Evolutionary conservation across 2,113 vertebrate genomes (phyloP).

Genomic region (Ondatra zibethicus): DNA sequence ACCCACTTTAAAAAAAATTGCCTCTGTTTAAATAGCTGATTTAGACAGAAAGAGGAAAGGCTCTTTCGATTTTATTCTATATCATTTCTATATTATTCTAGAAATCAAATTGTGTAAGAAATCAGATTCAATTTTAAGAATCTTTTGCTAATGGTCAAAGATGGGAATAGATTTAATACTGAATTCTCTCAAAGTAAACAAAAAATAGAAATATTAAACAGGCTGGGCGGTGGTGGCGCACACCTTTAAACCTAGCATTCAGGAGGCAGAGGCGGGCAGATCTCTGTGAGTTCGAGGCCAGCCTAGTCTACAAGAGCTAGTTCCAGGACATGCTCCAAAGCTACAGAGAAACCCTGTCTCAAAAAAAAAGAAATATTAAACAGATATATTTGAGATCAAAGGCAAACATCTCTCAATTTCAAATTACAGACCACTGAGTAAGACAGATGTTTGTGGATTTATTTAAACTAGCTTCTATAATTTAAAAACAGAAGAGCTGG

Average conservation of each 20-base stretch:
- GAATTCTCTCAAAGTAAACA: neutral
- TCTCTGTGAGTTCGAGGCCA: too few relatives aligned
- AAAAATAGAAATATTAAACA: conserved; percentile 9
- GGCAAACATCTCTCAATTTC: neutral
- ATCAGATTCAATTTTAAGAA: neutral
- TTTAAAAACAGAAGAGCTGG: conserved; percentile 46
- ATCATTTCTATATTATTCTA: too few relatives aligned
- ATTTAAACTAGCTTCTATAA: conserved; percentile 14
- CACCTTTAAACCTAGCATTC: too few relatives aligned
- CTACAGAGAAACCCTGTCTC: too few relatives aligned
- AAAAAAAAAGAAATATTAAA: neutral
- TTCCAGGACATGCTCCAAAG: too few relatives aligned
- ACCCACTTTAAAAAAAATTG: neutral
- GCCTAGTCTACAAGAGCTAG: too few relatives aligned
- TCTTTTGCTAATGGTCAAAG: conserved; percentile 8
- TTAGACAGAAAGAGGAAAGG: neutral
- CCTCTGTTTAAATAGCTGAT: neutral
- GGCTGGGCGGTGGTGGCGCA: too few relatives aligned
- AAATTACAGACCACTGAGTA: conserved; percentile 36
- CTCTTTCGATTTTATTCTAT: too few relatives aligned
- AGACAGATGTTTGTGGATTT: conserved; percentile 30
- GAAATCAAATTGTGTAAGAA: neutral
- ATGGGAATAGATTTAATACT: neutral
- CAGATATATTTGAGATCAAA: neutral
- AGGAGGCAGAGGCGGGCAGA: too few relatives aligned